Evolutionary conservation across 2,113 vertebrate genomes (phyloP).

Genomic region (Petromus typicus): DNA sequence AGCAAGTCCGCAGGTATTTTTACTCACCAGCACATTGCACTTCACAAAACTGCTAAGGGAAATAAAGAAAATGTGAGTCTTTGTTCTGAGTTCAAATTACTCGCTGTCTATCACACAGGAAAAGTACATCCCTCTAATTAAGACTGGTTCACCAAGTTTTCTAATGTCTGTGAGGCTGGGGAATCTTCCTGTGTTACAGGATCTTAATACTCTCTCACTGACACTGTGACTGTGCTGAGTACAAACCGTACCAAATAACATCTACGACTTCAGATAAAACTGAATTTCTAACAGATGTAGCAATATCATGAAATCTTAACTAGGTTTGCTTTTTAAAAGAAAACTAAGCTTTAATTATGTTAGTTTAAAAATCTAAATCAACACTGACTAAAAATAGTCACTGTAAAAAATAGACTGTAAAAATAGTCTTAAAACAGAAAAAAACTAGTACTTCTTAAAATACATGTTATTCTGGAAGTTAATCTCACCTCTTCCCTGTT

Average conservation of each 20-base stretch:
- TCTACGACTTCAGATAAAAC: not conserved
- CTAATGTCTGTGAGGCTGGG: not conserved
- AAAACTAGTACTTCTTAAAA: not conserved
- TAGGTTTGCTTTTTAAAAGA: not conserved
- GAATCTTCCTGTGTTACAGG: not conserved
- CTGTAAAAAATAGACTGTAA: not conserved
- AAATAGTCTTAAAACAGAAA: conserved; percentile 1
- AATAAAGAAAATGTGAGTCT: not conserved
- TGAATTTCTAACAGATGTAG: not conserved
- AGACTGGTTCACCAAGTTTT: not conserved
- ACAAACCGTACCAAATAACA: conserved; percentile 12
- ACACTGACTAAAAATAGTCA: too few relatives aligned
- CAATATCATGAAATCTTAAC: not conserved
- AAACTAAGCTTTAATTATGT: conserved; percentile 8
- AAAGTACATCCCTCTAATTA: not conserved
- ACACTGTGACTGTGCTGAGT: not conserved
- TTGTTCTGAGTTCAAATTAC: conserved; percentile 39
- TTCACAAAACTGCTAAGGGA: conserved; percentile 4
- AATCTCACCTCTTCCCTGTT: not conserved
- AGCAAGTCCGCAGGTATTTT: conserved; percentile 71
- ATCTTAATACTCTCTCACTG: not conserved
- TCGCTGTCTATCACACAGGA: not conserved
- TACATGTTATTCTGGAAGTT: not conserved
- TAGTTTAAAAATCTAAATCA: not conserved
- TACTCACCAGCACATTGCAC: conserved; percentile 45